Evolutionary conservation across 2,888 invertebrate species (phyloP).

Genomic region (Ligdia adustata): DNA sequence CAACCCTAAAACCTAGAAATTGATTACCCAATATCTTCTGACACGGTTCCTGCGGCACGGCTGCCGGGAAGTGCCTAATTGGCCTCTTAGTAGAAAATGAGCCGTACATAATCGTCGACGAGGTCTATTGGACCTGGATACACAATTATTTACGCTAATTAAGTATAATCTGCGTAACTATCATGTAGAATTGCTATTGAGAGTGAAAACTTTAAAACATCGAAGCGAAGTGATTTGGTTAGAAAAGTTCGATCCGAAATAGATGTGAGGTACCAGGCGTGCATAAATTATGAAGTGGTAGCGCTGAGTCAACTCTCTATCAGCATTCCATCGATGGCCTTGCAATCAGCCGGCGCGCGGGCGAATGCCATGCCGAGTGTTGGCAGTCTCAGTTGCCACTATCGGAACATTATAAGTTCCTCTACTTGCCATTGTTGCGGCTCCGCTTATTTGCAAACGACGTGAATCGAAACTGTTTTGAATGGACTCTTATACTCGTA

Average conservation of each 20-base stretch:
- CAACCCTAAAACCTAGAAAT: constrained; percentile 34
- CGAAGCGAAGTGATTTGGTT: constrained; percentile 16
- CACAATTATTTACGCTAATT: constrained; percentile 34
- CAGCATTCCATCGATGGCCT: constrained; percentile 63
- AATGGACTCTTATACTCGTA: constrained; percentile 17
- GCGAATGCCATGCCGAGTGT: constrained; percentile 42
- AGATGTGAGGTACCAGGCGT: constrained; percentile 41
- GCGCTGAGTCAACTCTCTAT: constrained; percentile 63
- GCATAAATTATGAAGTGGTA: constrained; percentile 51
- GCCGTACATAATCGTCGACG: constrained; percentile 41
- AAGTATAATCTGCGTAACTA: constrained; percentile 20
- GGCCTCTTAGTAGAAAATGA: constrained; percentile 42
- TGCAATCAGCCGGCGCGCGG: constrained; percentile 52
- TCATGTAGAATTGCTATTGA: constrained; percentile 6
- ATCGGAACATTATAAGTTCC: constrained; percentile 31
- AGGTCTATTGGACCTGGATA: constrained; percentile 42
- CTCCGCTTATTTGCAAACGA: constrained; percentile 27
- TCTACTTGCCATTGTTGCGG: constrained; percentile 39
- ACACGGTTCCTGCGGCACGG: constrained; percentile 40
- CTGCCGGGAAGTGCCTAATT: constrained; percentile 44
- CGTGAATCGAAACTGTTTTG: constrained; percentile 21
- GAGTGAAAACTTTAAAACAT: constrained; percentile 25
- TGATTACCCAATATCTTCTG: constrained; percentile 27
- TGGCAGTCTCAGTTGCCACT: not conserved
- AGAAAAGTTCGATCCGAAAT: constrained; percentile 32